Evolutionary conservation across 2,888 invertebrate genomes (phyloP).

Genomic region (Bombylius major): DNA sequence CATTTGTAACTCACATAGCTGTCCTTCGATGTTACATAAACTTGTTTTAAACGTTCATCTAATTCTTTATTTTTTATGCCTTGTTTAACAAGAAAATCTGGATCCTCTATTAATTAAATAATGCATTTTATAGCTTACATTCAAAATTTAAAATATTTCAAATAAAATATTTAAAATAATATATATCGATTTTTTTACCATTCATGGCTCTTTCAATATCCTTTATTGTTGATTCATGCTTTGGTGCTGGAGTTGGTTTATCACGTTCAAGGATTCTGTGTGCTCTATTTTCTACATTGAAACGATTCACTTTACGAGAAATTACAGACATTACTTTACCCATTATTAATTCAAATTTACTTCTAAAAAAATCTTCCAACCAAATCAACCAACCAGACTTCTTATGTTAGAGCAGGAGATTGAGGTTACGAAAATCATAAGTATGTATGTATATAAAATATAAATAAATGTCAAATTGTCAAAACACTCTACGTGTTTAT

Average conservation of each 20-base stretch:
- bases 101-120: constrained; percentile 36
- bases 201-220: constrained; percentile 51
- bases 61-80: constrained; percentile 48
- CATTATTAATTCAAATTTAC: constrained; percentile 36
- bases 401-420: too few relatives aligned
- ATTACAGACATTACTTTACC: constrained; percentile 51
- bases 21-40: constrained; percentile 59
- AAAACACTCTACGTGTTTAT: too few relatives aligned
- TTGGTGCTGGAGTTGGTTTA: constrained; percentile 52
- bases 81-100: constrained; percentile 48
- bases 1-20: constrained; percentile 35
- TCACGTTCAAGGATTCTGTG: constrained; percentile 56
- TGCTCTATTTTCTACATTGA: constrained; percentile 65
- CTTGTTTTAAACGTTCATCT: constrained; percentile 51
- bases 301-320: constrained; percentile 48
- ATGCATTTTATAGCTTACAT: constrained; percentile 20
- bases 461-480: too few relatives aligned
- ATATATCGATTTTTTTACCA: constrained; percentile 22
- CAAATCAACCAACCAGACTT: too few relatives aligned
- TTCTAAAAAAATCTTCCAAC: too few relatives aligned
- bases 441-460: too few relatives aligned
- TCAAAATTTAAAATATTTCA: too few relatives aligned
- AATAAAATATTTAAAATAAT: background rate
- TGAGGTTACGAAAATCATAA: too few relatives aligned
- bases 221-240: constrained; percentile 45